phyloP scores from a whole-genome alignment of 2,888 invertebrate genomes.

The Pediacus dermestoides region DNA sequence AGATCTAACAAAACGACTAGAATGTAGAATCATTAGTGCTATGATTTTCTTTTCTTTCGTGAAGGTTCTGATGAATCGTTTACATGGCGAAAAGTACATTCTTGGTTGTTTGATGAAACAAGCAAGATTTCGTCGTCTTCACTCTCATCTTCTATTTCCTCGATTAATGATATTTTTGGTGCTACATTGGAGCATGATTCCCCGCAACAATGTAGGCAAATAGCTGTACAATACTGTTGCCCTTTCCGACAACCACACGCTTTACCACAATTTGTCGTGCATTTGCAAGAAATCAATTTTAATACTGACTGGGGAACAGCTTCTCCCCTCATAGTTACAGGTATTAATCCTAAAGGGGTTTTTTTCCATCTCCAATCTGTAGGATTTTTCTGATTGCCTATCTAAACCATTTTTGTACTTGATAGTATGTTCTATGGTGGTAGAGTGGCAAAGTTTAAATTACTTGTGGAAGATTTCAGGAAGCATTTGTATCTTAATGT shows the following conservation, averaged over 20 bases:
- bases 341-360: slow-evolving; percentile 1
- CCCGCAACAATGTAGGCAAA: too few species aligned
- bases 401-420: slow-evolving; percentile 6
- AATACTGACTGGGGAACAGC: slow-evolving; percentile 2
- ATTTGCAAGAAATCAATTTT: slow-evolving; percentile 5
- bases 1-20: too few species aligned
- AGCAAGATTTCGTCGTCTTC: too few species aligned
- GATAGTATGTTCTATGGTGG: background rate
- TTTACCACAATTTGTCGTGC: slow-evolving; percentile 3
- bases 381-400: slow-evolving; percentile 1
- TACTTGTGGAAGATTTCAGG: background rate
- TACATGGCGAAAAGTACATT: too few species aligned
- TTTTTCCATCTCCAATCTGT: slow-evolving; percentile 1
- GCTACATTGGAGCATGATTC: too few species aligned
- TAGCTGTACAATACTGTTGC: background rate
- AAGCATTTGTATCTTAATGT: slow-evolving; percentile 1
- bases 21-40: too few species aligned
- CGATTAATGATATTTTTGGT: too few species aligned
- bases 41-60: too few species aligned
- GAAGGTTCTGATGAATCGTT: too few species aligned
- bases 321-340: slow-evolving; percentile 1
- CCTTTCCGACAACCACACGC: background rate
- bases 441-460: background rate
- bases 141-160: too few species aligned
- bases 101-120: too few species aligned